These are phyloP conservation scores for Minunthozetes semirufus DNA, from an alignment of 2,888 invertebrate species.

Conservation along the genomic window DNA sequence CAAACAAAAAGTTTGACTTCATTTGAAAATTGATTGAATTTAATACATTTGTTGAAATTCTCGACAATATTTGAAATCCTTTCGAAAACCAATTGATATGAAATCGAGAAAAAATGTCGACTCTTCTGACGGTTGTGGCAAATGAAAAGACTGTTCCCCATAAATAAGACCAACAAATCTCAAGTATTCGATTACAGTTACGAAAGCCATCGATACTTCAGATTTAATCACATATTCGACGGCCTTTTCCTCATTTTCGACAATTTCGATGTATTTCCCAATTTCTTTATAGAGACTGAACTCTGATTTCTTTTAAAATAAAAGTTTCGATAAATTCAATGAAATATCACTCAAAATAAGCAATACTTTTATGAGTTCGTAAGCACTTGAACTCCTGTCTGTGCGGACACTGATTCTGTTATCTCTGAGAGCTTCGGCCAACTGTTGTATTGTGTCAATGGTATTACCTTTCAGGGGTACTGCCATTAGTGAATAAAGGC, in stretches of 20 bases:
- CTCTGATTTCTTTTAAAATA: neutral
- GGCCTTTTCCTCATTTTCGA: neutral
- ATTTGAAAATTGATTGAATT: neutral
- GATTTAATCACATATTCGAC: neutral
- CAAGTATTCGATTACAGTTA: neutral
- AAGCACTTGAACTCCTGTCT: neutral
- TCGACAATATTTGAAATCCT: neutral
- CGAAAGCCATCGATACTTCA: conserved; percentile 1
- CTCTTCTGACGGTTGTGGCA: conserved; percentile 17
- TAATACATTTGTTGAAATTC: conserved; percentile 21
- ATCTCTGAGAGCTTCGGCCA: neutral
- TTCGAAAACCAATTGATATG: neutral
- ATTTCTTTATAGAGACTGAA: conserved; percentile 1
- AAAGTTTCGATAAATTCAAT: neutral
- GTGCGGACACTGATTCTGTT: neutral
- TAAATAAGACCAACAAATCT: neutral
- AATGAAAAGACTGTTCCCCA: conserved; percentile 38
- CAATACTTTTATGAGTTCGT: neutral
- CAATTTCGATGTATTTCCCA: neutral
- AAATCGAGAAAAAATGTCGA: conserved; percentile 27
- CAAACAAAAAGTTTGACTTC: neutral
- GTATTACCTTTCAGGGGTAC: neutral
- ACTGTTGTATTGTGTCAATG: conserved; percentile 12
- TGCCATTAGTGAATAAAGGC: conserved; percentile 15
- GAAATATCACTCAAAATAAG: neutral